phyloP scores from a whole-genome alignment of 2,797 vertebrate genomes.

The Echiichthys vipera region DNA sequence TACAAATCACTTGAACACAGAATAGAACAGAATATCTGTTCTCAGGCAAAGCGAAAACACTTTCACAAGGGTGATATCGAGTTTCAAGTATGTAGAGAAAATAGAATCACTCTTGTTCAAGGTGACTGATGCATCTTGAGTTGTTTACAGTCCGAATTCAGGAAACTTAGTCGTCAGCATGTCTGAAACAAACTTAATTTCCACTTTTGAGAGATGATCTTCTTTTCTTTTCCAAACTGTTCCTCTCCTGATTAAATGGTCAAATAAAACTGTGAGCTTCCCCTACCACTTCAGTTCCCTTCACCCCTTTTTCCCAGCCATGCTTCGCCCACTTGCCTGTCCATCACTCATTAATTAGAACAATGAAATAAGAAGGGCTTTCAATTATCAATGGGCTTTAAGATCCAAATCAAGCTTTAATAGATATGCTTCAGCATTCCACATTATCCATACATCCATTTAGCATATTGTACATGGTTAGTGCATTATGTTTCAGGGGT shows the following conservation, averaged over 20 bases:
- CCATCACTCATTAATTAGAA: conserved; percentile 30
- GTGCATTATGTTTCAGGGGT: conserved; percentile 9
- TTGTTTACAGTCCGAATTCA: background rate
- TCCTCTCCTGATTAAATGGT: conserved; percentile 22
- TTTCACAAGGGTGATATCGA: background rate
- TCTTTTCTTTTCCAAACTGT: conserved; percentile 12
- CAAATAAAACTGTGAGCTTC: conserved; percentile 26
- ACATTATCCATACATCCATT: conserved; percentile 17
- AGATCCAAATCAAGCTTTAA: conserved; percentile 28
- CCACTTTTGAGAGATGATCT: conserved; percentile 4
- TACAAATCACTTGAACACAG: conserved; percentile 2
- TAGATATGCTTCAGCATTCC: conserved; percentile 19
- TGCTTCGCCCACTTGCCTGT: conserved; percentile 11
- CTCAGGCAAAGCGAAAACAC: background rate
- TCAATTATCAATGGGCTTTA: conserved; percentile 41
- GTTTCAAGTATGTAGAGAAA: background rate
- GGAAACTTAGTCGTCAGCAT: conserved; percentile 30
- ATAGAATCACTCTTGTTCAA: conserved; percentile 15
- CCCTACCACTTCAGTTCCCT: background rate
- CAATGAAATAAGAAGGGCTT: conserved; percentile 21
- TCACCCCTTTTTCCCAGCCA: background rate
- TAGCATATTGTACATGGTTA: conserved; percentile 14
- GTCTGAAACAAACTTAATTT: conserved; percentile 22
- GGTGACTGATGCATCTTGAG: background rate
- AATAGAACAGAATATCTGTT: background rate